Percentiles rank a stretch among this genome's conserved stretches.
Evolutionary conservation across 2,797 vertebrate species (phyloP).

Genomic region (Arctocebus calabarensis): DNA sequence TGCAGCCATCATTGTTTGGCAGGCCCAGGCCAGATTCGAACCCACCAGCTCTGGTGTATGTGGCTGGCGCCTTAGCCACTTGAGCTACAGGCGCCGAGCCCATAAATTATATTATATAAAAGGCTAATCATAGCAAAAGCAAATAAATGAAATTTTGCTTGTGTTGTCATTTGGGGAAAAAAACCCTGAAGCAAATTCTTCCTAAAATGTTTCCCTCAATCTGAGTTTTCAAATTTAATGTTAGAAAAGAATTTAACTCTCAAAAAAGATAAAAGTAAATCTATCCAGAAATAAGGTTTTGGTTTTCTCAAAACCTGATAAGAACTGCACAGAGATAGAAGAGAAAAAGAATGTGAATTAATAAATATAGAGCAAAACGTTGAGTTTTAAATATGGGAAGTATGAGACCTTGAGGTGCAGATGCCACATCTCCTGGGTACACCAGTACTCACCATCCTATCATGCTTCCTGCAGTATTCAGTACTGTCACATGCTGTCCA

Average conservation of each 20-base stretch:
- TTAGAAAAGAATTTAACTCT: neutral
- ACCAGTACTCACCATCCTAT: too few relatives aligned
- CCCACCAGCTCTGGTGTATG: too few relatives aligned
- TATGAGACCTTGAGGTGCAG: rapidly evolving
- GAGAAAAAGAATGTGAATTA: neutral
- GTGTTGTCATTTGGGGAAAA: neutral
- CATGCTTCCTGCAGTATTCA: too few relatives aligned
- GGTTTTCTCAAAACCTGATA: neutral
- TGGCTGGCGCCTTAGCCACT: too few relatives aligned
- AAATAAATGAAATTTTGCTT: neutral
- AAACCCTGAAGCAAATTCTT: neutral
- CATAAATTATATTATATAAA: neutral
- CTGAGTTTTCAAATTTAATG: neutral
- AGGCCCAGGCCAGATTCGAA: too few relatives aligned
- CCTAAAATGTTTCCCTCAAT: neutral
- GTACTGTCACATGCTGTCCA: neutral
- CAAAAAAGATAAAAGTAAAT: neutral
- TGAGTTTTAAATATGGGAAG: neutral
- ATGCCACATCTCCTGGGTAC: too few relatives aligned
- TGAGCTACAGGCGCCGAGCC: too few relatives aligned
- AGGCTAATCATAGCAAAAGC: neutral
- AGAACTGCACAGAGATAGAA: neutral
- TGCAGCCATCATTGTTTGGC: too few relatives aligned
- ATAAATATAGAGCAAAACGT: neutral
- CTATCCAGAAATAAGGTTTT: neutral